A percentile compares a stretch with the other conserved stretches of the same genome.
Evolutionary conservation across 1,140 invertebrate species (phyloP).

Genomic region (Aphelenchoides besseyi): DNA sequence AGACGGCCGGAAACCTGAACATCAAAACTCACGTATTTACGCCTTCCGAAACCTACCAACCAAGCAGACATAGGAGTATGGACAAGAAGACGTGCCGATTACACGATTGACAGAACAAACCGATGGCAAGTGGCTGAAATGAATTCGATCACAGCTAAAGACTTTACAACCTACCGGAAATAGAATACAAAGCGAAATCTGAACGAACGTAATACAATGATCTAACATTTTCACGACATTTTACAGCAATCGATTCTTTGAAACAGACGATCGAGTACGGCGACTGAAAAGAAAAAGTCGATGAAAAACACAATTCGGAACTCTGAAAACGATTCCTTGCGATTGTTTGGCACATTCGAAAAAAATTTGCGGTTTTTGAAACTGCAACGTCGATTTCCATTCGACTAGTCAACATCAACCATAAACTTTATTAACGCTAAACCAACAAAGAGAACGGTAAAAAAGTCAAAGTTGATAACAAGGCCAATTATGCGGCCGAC

Average conservation of each 20-base stretch:
- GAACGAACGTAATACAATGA: background rate
- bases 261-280: background rate
- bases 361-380: too few relatives aligned
- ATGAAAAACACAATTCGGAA: background rate
- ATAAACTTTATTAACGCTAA: slow-evolving; percentile 5
- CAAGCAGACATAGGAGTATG: background rate
- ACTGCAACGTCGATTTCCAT: too few relatives aligned
- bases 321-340: background rate
- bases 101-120: background rate
- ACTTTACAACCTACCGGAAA: background rate
- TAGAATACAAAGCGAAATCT: background rate
- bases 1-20: background rate
- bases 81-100: background rate
- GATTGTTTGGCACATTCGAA: too few relatives aligned
- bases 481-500: background rate
- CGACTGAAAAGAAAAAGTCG: too few relatives aligned
- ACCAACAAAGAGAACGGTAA: background rate
- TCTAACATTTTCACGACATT: background rate
- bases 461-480: background rate
- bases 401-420: slow-evolving; percentile 4
- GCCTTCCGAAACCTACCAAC: background rate
- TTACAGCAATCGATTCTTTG: background rate
- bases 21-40: background rate
- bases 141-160: background rate
- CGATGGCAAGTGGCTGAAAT: background rate